A percentile compares a stretch with the other conserved stretches of the same genome.
phyloP scores from a whole-genome alignment of 2,113 vertebrate species.

The Eidolon helvum region DNA sequence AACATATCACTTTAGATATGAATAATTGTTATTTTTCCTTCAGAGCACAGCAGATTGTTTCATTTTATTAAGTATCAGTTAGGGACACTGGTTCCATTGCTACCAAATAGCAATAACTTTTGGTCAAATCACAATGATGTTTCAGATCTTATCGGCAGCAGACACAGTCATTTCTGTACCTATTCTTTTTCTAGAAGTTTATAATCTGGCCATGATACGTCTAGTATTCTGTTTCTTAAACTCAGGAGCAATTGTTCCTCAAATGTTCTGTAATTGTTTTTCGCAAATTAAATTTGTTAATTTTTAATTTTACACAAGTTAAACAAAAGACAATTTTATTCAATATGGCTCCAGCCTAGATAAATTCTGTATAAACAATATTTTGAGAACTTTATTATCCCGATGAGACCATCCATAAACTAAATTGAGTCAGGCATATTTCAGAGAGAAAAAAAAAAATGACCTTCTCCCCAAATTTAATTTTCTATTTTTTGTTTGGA shows the following conservation, averaged over 20 bases:
- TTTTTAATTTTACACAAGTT: slow-evolving; percentile 42
- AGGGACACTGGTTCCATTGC: not conserved
- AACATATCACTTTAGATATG: not conserved
- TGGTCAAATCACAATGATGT: not conserved
- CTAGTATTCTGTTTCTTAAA: not conserved
- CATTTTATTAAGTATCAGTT: not conserved
- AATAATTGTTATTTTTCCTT: not conserved
- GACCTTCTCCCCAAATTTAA: slow-evolving; percentile 37
- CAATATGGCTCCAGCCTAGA: not conserved
- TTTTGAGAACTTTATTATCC: slow-evolving; percentile 37
- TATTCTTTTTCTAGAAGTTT: not conserved
- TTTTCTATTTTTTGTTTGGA: slow-evolving; percentile 50
- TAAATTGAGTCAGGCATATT: slow-evolving; percentile 4
- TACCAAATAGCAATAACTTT: not conserved
- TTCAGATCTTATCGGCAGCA: not conserved
- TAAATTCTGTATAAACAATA: not conserved
- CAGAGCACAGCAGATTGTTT: not conserved
- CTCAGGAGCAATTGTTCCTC: not conserved
- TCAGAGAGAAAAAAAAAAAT: not conserved
- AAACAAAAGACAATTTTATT: slow-evolving; percentile 37
- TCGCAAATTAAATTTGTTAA: not conserved
- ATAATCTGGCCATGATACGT: not conserved
- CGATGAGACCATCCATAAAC: slow-evolving; percentile 23
- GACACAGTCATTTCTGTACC: not conserved
- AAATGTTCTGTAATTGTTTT: slow-evolving; percentile 20